phyloP scores from a whole-genome alignment of 2,888 invertebrate genomes.

The Gisinianus flammeolus region DNA sequence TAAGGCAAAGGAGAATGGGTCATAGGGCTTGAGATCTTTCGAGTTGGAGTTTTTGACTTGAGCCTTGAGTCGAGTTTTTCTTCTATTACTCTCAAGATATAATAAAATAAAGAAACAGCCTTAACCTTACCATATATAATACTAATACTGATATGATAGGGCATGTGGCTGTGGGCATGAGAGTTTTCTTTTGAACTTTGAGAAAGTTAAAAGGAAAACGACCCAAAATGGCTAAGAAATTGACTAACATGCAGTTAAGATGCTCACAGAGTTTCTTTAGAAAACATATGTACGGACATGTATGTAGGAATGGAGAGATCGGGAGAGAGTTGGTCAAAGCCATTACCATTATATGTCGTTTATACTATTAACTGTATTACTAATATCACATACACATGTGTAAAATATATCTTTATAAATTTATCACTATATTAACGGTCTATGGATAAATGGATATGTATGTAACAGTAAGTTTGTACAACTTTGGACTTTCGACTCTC shows the following conservation, averaged over 20 bases:
- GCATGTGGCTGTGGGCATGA: background rate
- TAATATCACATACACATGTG: background rate
- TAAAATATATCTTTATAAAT: background rate
- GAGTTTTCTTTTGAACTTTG: background rate
- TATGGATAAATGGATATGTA: background rate
- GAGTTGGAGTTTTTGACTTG: too few relatives aligned
- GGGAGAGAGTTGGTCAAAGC: background rate
- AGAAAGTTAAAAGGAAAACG: background rate
- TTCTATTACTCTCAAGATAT: background rate
- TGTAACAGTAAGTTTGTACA: background rate
- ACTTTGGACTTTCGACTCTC: background rate
- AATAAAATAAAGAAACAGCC: background rate
- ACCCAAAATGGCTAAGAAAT: slow-evolving; percentile 10
- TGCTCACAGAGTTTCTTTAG: background rate
- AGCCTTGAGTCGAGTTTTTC: background rate
- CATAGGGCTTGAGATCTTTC: background rate
- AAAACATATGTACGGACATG: background rate
- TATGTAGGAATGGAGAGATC: background rate
- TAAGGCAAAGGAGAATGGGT: background rate
- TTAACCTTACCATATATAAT: background rate
- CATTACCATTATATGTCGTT: background rate
- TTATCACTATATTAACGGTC: background rate
- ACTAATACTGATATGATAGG: background rate
- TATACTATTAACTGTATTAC: background rate
- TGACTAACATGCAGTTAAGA: background rate